Evolutionary conservation across 2,888 invertebrate genomes (phyloP).

Genomic region (Parnassius smintheus): DNA sequence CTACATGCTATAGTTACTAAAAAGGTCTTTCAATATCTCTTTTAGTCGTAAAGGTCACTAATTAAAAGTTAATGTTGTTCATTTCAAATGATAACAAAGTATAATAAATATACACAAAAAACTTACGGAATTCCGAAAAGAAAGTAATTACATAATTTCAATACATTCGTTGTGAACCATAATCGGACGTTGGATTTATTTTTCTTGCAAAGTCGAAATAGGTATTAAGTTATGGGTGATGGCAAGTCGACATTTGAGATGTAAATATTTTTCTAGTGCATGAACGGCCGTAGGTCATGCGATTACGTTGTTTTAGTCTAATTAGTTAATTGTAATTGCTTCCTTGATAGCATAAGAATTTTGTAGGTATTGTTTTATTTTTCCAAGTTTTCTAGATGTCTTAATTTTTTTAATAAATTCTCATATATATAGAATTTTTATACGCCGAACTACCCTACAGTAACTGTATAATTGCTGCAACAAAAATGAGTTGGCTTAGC

Average conservation of each 20-base stretch:
- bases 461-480: too few species aligned
- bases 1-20: too few species aligned
- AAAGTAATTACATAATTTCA: neutral
- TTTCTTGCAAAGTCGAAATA: slow-evolving; percentile 10
- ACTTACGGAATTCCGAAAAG: too few species aligned
- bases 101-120: too few species aligned
- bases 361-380: slow-evolving; percentile 1
- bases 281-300: slow-evolving; percentile 29
- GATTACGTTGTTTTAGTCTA: slow-evolving; percentile 28
- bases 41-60: too few species aligned
- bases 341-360: slow-evolving; percentile 20
- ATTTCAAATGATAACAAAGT: too few species aligned
- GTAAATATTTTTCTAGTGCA: slow-evolving; percentile 21
- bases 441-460: too few species aligned
- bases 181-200: neutral
- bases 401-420: too few species aligned
- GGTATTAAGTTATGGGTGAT: slow-evolving; percentile 4
- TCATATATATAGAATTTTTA: too few species aligned
- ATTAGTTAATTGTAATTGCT: slow-evolving; percentile 29
- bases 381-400: neutral
- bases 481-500: too few species aligned
- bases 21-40: too few species aligned
- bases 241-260: slow-evolving; percentile 1
- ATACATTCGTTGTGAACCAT: neutral
- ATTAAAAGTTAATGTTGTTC: too few species aligned